These are phyloP conservation scores for Autographa gamma DNA, from an alignment of 2,888 invertebrate genomes.

Conservation along the genomic window DNA sequence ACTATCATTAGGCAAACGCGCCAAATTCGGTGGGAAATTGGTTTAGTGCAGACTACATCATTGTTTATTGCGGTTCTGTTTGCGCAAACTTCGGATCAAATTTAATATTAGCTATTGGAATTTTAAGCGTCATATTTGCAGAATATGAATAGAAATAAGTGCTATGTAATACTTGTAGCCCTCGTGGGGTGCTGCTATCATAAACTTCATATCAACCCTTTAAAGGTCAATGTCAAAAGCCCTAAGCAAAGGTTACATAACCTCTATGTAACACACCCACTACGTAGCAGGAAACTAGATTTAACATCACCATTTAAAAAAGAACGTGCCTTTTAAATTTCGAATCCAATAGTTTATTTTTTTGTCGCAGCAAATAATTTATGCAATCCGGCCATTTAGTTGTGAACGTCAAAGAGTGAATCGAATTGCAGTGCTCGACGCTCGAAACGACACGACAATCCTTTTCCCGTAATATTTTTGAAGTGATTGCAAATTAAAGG, in stretches of 20 bases:
- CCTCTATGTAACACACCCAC: slow-evolving; percentile 31
- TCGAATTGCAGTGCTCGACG: slow-evolving; percentile 11
- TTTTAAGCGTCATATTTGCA: background rate
- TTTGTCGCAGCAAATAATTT: slow-evolving; percentile 37
- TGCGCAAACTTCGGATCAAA: slow-evolving; percentile 11
- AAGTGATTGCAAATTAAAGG: background rate
- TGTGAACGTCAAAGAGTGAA: slow-evolving; percentile 29
- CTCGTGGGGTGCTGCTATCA: background rate
- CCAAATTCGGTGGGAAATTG: slow-evolving; percentile 56
- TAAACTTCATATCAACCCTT: slow-evolving; percentile 37
- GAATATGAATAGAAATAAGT: background rate
- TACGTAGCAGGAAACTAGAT: slow-evolving; percentile 29
- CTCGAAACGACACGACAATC: slow-evolving; percentile 30
- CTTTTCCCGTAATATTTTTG: slow-evolving; percentile 25
- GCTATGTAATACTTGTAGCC: background rate
- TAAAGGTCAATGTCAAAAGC: slow-evolving; percentile 38
- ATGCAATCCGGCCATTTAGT: slow-evolving; percentile 34
- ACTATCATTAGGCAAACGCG: slow-evolving; percentile 50
- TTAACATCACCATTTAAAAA: slow-evolving; percentile 22
- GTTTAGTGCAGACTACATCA: slow-evolving; percentile 50
- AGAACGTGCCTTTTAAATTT: slow-evolving; percentile 36
- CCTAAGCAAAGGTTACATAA: slow-evolving; percentile 38
- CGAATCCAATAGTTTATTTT: slow-evolving; percentile 18
- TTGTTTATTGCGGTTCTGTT: slow-evolving; percentile 47
- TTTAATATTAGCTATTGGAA: background rate